Evolutionary conservation across 2,888 invertebrate genomes (phyloP).

Genomic region (Ormia ochracea): DNA sequence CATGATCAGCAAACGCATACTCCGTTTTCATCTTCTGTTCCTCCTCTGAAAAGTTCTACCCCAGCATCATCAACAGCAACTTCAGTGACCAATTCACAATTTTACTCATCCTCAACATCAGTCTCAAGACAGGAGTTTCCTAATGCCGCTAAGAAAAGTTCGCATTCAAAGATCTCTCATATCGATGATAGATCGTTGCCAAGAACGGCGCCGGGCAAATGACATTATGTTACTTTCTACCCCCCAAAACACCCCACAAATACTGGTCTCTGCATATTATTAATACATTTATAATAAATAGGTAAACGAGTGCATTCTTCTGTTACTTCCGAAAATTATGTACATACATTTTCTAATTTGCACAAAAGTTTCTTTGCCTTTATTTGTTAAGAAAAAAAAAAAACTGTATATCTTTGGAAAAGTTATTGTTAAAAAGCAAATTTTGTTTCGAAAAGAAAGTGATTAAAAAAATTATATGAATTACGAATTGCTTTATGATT

Average conservation of each 20-base stretch:
- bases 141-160: conserved; percentile 18
- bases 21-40: conserved; percentile 23
- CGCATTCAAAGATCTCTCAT: conserved; percentile 28
- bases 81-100: background rate
- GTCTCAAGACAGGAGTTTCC: conserved; percentile 6
- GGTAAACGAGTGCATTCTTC: conserved; percentile 26
- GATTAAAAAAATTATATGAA: conserved; percentile 31
- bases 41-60: conserved; percentile 24
- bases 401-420: conserved; percentile 49
- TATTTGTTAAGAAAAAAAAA: conserved; percentile 49
- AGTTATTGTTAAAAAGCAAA: conserved; percentile 38
- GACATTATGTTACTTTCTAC: conserved; percentile 31
- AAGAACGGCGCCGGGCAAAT: conserved; percentile 40
- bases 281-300: conserved; percentile 28
- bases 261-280: conserved; percentile 31
- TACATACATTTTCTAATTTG: conserved; percentile 38
- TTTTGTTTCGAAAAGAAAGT: conserved; percentile 8
- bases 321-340: conserved; percentile 43
- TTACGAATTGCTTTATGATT: background rate
- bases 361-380: conserved; percentile 51
- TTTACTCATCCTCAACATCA: conserved; percentile 6
- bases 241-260: background rate
- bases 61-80: background rate
- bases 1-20: conserved; percentile 21
- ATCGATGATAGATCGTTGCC: conserved; percentile 34